Evolutionary conservation across 2,113 vertebrate genomes (phyloP).

Genomic region (Tiliqua scincoides): DNA sequence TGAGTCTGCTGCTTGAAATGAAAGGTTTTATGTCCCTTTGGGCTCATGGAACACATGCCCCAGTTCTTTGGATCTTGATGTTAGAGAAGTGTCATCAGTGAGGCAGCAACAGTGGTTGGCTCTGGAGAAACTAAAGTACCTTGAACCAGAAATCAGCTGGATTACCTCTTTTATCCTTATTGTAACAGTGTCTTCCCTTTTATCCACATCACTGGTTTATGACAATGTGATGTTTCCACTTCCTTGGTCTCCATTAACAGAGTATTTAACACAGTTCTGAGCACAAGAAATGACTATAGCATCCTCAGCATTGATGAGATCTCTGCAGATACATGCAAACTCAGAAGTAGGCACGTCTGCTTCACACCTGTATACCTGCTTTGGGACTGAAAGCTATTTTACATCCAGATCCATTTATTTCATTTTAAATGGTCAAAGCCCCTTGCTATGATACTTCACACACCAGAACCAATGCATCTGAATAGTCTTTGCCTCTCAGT

Average conservation of each 20-base stretch:
- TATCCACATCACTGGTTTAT: conserved; percentile 92
- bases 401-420: conserved; percentile 96
- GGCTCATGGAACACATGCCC: not conserved
- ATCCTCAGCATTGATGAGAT: conserved; percentile 92
- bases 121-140: conserved; percentile 96
- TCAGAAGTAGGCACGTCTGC: conserved; percentile 96
- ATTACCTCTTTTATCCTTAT: conserved; percentile 96
- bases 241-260: conserved; percentile 90
- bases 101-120: conserved; percentile 82
- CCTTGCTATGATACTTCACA: conserved; percentile 93
- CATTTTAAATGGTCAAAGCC: conserved; percentile 94
- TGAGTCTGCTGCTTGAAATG: not conserved
- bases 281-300: conserved; percentile 94
- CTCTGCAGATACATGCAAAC: conserved; percentile 92
- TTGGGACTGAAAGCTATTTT: conserved; percentile 93
- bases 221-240: conserved; percentile 94
- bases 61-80: too few relatives aligned
- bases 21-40: not conserved
- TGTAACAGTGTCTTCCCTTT: conserved; percentile 93
- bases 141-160: conserved; percentile 92
- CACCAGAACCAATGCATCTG: conserved; percentile 88
- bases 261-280: conserved; percentile 94
- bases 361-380: conserved; percentile 95
- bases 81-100: not conserved
- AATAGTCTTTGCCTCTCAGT: conserved; percentile 91